Base-by-base conservation (phyloP, 1,140 invertebrate species). In the Diploscapter pachys region DNA sequence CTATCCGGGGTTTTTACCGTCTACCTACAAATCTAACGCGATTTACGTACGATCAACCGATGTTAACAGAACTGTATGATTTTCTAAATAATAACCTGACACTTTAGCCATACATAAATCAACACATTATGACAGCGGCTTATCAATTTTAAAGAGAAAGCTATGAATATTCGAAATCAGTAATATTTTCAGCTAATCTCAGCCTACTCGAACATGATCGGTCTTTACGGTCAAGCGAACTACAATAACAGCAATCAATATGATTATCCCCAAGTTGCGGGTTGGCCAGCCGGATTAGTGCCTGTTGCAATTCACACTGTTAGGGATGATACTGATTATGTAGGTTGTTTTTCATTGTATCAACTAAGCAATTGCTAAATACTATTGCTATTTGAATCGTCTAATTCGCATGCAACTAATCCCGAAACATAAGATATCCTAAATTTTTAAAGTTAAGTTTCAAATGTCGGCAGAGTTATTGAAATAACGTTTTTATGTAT, bases 261-360 rank as follows among this genome's bases (percentile, higher is more conserved):
- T 54, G 52, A 4, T 6, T 31, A 75, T 53, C 59, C 52, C 52
- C 53, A 52, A 48, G 67, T 51, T 52, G 13, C 50, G 9, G 31
- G 8, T 55, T 78, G 77, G 77, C 77, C 77, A 53, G 6, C 4
- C 5, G 74, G 74, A 51, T 78, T 55, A 49, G 71, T 78, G 2
- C 77, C 77, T 6, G 70, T 78, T 59, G 68, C 77, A 4, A 71
- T 78, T 13, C 77, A 78, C 63, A 78, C 77, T 56, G 73, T 78
- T 5, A 65, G 63, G 57, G 63, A 77, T 50, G 75, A 72, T 64
- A 72, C 65, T 4, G 77, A 78, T 70, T 72, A 72, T 65, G 77
- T 78, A 31, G 31, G 31, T 31, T 31, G 31, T 31, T 31, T 31
- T 31, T 31, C 31, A 31, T 31, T 31, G 31, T 31, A 31, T 31